Conservation (phyloP, 2,888 invertebrate species). For the Caenorhabditis japonica region DNA sequence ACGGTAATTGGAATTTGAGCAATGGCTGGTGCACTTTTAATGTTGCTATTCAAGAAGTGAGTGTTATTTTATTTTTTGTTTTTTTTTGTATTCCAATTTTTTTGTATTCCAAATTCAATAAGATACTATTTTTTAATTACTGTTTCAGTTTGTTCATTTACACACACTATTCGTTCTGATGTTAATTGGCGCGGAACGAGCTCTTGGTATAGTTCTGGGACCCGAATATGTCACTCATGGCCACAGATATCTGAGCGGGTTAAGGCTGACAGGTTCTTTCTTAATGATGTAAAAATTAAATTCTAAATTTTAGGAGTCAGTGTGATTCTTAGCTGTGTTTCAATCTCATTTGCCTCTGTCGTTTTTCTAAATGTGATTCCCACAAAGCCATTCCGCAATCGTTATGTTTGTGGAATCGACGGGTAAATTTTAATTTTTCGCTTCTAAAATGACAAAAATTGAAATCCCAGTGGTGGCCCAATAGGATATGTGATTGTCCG, state of each 20-base stretch:
- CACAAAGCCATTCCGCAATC: constrained; percentile 67
- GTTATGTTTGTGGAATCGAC: constrained; percentile 74
- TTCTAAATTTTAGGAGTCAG: constrained; percentile 20
- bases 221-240: constrained; percentile 41
- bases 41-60: constrained; percentile 73
- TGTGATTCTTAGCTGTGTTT: constrained; percentile 29
- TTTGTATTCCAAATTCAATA: too few species aligned
- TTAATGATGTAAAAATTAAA: background rate
- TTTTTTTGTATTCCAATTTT: too few species aligned
- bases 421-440: constrained; percentile 44
- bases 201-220: constrained; percentile 59
- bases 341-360: constrained; percentile 33
- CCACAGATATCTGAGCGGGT: constrained; percentile 27
- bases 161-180: constrained; percentile 68
- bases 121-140: too few species aligned
- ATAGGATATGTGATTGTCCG: constrained; percentile 69
- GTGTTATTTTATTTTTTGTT: too few species aligned
- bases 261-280: constrained; percentile 26
- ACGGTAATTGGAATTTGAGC: constrained; percentile 70
- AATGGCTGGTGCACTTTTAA: constrained; percentile 67
- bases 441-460: background rate
- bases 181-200: constrained; percentile 71
- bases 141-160: constrained; percentile 69
- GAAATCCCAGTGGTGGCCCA: constrained; percentile 67
- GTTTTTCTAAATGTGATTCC: constrained; percentile 61